Evolutionary conservation across 2,888 invertebrate species (phyloP), one percentile per base, ranked within the genome.

Genomic region (Drosophila gaucha): DNA sequence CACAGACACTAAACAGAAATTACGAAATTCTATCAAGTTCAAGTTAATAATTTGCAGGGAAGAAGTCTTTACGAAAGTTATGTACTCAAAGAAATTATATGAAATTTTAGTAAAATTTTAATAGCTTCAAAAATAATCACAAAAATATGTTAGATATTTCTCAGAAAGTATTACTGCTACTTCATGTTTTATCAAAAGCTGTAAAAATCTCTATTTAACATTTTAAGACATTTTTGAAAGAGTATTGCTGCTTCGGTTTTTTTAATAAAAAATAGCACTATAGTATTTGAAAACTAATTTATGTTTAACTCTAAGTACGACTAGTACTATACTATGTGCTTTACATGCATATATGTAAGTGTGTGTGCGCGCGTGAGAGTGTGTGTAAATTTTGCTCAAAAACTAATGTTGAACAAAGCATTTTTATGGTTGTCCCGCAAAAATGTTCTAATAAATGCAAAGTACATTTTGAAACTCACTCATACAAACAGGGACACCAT

Each of bases 391-490:
- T 80, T 55, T 51, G 39, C 46, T 35, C 14, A 33, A 49, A 71
- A 83, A 60, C 62, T 80, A 80, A 83, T 83, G 72, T 72, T 43
- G 49, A 54, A 66, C 65, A 77, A 86, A 86, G 78, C 78, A 80
- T 86, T 82, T 86, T 80, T 86, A 82, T 82, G 84, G 86, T 56
- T 73, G 41, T 64, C 51, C 80, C 86, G 56, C 86, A 86, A 67
- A 77, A 83, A 82, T 82, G 63, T 66, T 77, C 78, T 83, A 80
- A 80, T 80, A 83, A 86, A 86, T 86, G 86, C 78, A 86, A 82
- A 82, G 78, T 83, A 80, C 86, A 83, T 77, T 83, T 67, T 72
- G 55, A 26, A 80, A 64, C 59, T 64, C 56, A 50, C 71, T 46
- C 74, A 60, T 38, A 64, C 55, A 46, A 58, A 28, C 57, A 52